Conservation (phyloP, 2,797 vertebrate species). For the Amblyraja radiata region DNA sequence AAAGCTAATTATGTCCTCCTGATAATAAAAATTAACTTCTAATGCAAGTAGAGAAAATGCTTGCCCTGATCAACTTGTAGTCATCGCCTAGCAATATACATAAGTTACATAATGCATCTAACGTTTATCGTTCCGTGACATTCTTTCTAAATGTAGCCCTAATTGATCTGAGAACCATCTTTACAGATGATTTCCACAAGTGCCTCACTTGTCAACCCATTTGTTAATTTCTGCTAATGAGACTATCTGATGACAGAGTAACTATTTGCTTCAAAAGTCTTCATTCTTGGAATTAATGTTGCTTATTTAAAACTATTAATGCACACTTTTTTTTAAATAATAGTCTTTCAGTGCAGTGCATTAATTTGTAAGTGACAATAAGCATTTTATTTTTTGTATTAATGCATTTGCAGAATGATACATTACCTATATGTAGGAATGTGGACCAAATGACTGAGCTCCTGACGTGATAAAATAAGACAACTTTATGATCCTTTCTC, state of each 20-base stretch:
- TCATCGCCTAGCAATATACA: not conserved
- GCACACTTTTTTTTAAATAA: slow-evolving; percentile 39
- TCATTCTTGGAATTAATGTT: slow-evolving; percentile 40
- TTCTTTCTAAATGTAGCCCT: slow-evolving; percentile 23
- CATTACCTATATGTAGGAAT: not conserved
- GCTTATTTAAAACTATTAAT: slow-evolving; percentile 41
- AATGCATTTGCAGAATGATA: slow-evolving; percentile 13
- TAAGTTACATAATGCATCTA: not conserved
- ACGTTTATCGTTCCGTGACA: not conserved
- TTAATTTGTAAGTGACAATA: slow-evolving; percentile 38
- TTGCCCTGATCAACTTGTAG: not conserved
- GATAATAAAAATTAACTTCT: not conserved
- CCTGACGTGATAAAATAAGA: not conserved
- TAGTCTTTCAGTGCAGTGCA: slow-evolving; percentile 35
- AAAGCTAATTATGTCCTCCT: not conserved
- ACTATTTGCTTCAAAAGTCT: slow-evolving; percentile 44
- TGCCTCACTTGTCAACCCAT: slow-evolving; percentile 42
- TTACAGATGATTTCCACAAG: slow-evolving; percentile 41
- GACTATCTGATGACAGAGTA: slow-evolving; percentile 45
- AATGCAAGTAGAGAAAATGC: not conserved
- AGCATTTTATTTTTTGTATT: not conserved
- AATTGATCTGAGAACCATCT: slow-evolving; percentile 31
- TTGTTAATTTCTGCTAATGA: slow-evolving; percentile 45
- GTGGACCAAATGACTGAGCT: not conserved
- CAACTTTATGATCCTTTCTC: not conserved